Conservation (phyloP, 1,140 invertebrate species). For the Scylla paramamosain region DNA sequence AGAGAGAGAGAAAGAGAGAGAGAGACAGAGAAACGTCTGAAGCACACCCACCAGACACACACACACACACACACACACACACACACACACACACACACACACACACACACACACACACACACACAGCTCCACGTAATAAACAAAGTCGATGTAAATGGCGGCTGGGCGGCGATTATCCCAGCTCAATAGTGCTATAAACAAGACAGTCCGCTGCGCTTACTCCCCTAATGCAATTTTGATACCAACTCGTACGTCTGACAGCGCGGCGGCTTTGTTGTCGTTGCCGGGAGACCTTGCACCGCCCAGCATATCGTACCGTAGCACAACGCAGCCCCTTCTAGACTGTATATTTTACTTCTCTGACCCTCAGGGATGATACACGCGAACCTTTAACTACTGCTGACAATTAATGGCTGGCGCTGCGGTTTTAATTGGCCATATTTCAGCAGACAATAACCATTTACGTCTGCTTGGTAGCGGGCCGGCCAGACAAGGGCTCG, state of each 20-base stretch:
- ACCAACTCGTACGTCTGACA: conserved; percentile 38
- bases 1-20: no score
- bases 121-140: conserved; percentile 28
- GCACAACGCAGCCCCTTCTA: not conserved
- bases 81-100: no score
- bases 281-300: conserved; percentile 11
- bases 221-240: conserved; percentile 59
- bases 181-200: conserved; percentile 59
- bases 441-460: conserved; percentile 61
- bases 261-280: conserved; percentile 14
- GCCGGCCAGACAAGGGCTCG: not conserved
- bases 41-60: no score
- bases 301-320: not conserved
- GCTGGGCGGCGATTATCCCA: conserved; percentile 46
- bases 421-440: conserved; percentile 59
- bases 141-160: conserved; percentile 52
- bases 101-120: not conserved
- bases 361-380: conserved; percentile 30
- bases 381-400: conserved; percentile 45
- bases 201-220: conserved; percentile 43
- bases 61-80: no score
- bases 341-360: not conserved
- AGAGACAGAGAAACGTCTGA: no score
- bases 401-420: conserved; percentile 57
- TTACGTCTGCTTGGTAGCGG: conserved; percentile 35